Evolutionary conservation across 2,797 vertebrate genomes (phyloP).

Genomic region (Nannoperca australis): DNA sequence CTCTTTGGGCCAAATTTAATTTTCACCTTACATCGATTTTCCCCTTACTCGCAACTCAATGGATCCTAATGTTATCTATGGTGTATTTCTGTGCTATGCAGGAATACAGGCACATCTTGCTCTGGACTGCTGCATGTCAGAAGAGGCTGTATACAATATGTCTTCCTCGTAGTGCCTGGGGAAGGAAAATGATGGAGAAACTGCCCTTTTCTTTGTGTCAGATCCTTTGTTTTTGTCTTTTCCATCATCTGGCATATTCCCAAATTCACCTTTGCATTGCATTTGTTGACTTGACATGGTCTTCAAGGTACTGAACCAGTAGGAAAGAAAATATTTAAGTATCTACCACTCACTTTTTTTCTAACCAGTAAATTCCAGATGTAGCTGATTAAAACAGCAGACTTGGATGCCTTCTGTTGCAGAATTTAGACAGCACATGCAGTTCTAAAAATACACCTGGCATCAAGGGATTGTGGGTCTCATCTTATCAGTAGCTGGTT

Average conservation of each 20-base stretch:
- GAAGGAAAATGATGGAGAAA: constrained; percentile 46
- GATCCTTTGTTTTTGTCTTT: constrained; percentile 7
- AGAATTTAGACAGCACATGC: constrained; percentile 50
- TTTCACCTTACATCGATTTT: constrained; percentile 96
- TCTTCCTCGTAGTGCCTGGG: constrained; percentile 38
- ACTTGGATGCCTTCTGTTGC: constrained; percentile 50
- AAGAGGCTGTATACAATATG: constrained; percentile 33
- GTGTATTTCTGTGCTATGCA: constrained; percentile 83
- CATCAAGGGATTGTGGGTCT: constrained; percentile 37
- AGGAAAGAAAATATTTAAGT: neutral
- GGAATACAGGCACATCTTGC: constrained; percentile 35
- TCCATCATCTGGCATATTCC: constrained; percentile 13
- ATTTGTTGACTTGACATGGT: constrained; percentile 25
- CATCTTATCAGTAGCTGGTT: constrained; percentile 39
- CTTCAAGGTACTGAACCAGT: neutral
- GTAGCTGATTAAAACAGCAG: constrained; percentile 49
- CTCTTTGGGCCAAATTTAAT: constrained; percentile 96
- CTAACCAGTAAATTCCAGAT: constrained; percentile 44
- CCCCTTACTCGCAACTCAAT: constrained; percentile 84
- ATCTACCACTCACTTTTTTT: neutral
- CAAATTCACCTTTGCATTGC: constrained; percentile 41
- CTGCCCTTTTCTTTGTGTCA: constrained; percentile 40
- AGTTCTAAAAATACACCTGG: constrained; percentile 66
- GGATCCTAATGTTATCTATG: constrained; percentile 90
- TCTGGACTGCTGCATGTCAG: constrained; percentile 46